Evolutionary conservation across 2,797 vertebrate species (phyloP), one percentile per base, ranked within the genome.

Genomic region (Tapirus indicus): DNA sequence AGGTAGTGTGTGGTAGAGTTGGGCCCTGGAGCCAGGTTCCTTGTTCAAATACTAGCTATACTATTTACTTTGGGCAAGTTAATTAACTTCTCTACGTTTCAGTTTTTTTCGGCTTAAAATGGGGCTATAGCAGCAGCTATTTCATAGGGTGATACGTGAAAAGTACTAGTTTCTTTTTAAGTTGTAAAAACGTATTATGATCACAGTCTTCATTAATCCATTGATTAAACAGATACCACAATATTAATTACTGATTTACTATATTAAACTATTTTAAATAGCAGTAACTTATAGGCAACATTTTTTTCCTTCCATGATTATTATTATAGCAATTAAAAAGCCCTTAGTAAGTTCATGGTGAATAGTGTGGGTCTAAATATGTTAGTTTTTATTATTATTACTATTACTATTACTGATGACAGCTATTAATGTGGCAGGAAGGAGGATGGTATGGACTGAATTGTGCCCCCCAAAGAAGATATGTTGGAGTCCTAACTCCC

Each of bases 241-340:
- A 72, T 79, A 69, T 44, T 96, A 75, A 74, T 41, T 62, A 16
- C 17, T 56, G 6, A 58, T 58, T 79, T 35, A 71, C n/a, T 49
- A 27, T 56, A 56, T n/a, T 49, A 62, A 82, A 82, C 32, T 92
- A 41, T 84, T 72, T 35, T 41, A 74, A 88, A 14, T 44, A 88
- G 14, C 6, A 93, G n/a, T 69, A 80, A 93, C 38, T 74, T 66
- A 86, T 29, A 91, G 54, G 54, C 6, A 84, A n/a, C 23, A 84
- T 80, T 91, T 64, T 47, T 47, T 58, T 88, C 41, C n/a, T 95
- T 77, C 29, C 10, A 21, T 32, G 64, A 85, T 88, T 96, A 72
- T 25, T 71, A 78, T 56, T 62, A 72, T 8, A 80, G 12, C 35
- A 56, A 25, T 95, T 94, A 29, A 72, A 91, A 69, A 90, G 11